Conservation (phyloP, 2,113 vertebrate species). For the Crocuta crocuta region DNA sequence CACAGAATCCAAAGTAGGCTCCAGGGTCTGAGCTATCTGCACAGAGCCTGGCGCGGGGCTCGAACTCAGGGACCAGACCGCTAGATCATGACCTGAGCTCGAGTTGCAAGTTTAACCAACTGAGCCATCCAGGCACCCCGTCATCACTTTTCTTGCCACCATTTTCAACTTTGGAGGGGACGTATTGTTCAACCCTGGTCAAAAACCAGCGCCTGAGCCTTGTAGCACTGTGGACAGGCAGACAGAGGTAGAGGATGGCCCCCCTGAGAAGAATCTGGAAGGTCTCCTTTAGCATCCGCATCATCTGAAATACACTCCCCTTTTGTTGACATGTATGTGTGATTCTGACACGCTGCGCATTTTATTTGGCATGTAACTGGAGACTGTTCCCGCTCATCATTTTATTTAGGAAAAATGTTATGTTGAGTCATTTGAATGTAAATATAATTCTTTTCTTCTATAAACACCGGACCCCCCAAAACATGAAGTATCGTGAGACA, state of each 20-base stretch:
- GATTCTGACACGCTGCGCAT: not conserved
- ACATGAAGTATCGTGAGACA: not conserved
- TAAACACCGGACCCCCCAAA: not conserved
- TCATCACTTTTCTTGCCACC: not conserved
- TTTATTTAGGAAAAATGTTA: not conserved
- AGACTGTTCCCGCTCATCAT: not conserved
- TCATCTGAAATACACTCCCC: not conserved
- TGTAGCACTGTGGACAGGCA: not conserved
- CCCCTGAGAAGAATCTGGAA: accelerated
- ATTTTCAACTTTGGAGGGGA: not conserved
- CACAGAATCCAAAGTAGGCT: too few species aligned
- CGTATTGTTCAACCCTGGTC: not conserved
- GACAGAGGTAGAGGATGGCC: accelerated
- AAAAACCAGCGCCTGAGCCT: accelerated
- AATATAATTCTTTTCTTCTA: not conserved
- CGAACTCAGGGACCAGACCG: too few species aligned
- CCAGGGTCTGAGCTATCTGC: too few species aligned
- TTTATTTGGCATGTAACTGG: not conserved
- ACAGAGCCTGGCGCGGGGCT: too few species aligned
- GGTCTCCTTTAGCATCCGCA: not conserved
- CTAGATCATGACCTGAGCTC: too few species aligned
- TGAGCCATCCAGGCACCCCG: too few species aligned
- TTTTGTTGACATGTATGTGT: too few species aligned
- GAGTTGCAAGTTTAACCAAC: too few species aligned
- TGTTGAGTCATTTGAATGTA: not conserved